A percentile compares a stretch with the other conserved stretches of the same genome.
These are phyloP conservation scores for Cataglyphis hispanica DNA, from an alignment of 1,140 invertebrate species.

Conservation along the genomic window DNA sequence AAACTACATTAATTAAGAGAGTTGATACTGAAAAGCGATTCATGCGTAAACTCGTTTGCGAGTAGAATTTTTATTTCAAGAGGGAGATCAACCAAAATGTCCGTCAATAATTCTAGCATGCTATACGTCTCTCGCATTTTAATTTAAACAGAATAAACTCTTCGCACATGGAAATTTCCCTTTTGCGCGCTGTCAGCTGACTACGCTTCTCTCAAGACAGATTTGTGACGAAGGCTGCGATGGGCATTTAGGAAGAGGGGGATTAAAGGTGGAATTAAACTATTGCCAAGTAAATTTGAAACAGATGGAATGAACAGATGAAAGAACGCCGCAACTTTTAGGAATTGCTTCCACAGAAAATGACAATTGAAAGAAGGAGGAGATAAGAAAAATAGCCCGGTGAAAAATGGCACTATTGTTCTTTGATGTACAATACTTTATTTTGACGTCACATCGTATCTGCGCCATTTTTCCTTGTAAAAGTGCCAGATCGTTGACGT, in stretches of 20 bases:
- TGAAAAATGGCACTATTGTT: neutral
- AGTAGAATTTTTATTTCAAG: conserved; percentile 11
- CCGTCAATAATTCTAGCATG: conserved; percentile 39
- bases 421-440: conserved; percentile 6
- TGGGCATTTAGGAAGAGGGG: neutral
- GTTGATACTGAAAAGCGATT: conserved; percentile 26
- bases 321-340: neutral
- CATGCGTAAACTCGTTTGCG: neutral
- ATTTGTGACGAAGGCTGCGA: conserved; percentile 49
- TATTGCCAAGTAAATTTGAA: conserved; percentile 21
- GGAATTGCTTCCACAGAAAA: too few relatives aligned
- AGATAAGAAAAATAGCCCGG: neutral
- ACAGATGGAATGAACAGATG: neutral
- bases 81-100: conserved; percentile 38
- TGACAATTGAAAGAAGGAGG: neutral
- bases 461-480: neutral
- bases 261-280: conserved; percentile 47
- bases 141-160: conserved; percentile 65
- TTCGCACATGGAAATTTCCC: conserved; percentile 66
- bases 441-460: neutral
- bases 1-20: conserved; percentile 9
- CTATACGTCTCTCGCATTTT: conserved; percentile 29
- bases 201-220: conserved; percentile 64
- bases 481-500: neutral
- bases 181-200: conserved; percentile 69